Conservation (phyloP, 2,113 vertebrate species). For the Onychostruthus taczanowskii region DNA sequence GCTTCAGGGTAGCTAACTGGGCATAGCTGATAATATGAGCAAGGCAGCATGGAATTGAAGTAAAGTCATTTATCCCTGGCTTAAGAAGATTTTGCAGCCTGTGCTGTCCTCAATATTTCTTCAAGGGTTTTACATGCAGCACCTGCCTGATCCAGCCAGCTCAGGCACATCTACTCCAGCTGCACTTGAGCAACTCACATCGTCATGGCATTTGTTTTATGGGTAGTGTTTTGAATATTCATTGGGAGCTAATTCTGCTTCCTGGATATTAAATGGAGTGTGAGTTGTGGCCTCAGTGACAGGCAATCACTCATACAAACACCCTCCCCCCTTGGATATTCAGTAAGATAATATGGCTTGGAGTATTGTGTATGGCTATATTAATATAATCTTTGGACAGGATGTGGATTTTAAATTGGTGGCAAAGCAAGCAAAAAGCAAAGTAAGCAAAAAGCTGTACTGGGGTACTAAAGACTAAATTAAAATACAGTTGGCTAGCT, state of each 20-base stretch:
- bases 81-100: not conserved
- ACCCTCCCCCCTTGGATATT: not conserved
- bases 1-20: not conserved
- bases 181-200: not conserved
- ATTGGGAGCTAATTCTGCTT: not conserved
- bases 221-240: not conserved
- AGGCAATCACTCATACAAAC: not conserved
- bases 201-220: not conserved
- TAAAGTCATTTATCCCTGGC: not conserved
- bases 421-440: not conserved
- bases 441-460: not conserved
- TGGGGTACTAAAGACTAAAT: not conserved
- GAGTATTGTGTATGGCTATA: not conserved
- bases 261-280: not conserved
- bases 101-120: not conserved
- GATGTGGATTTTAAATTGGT: not conserved
- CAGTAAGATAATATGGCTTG: not conserved
- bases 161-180: not conserved
- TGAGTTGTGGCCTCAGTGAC: not conserved
- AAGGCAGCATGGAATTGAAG: not conserved
- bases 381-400: not conserved
- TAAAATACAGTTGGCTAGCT: not conserved
- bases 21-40: not conserved
- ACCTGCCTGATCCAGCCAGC: not conserved
- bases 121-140: not conserved